Base-by-base conservation (phyloP, 2,113 vertebrate species). In the Redunca redunca region DNA sequence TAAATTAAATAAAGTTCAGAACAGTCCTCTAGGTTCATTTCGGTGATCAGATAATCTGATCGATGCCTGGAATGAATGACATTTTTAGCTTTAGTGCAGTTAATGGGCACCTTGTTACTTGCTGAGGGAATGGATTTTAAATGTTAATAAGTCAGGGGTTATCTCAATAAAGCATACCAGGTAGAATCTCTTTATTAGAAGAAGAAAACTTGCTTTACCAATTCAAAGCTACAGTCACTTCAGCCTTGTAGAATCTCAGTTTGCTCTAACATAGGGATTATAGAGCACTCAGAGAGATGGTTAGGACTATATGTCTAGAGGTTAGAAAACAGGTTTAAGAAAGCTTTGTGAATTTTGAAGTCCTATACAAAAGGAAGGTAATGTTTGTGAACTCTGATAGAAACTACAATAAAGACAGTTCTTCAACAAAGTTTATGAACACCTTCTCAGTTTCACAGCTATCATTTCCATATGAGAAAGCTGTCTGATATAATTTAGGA, bases 81-180 rank as follows among this genome's bases (percentile, higher is more conserved):
- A 46, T 85, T 86, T 67, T 94, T 96, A 93, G 71, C 33, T 96
- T 85, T 92, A n/a, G 28, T 74, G 33, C 25, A 82, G 40, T 90
- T 74, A 88, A 3, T 74, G 40, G 57, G 14, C 7, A 67, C 48
- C 52, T 5, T 40, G 10, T 74, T 89, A n/a, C 19, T 94, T 88
- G 87, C 43, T 55, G 46, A 95, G 90, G 60, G 90, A 62, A 30
- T 90, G 26, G 52, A 40, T 93, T 95, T 96, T 90, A 81, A 64
- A 14, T 67, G 43, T 81, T 92, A 74, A 14, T 88, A 88, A 85
- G n/a, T 53, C 64, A 19, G 82, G 12, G 10, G 8, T 91, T 91
- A 48, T 91, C 57, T 86, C 25, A 62, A 28, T 80, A 40, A 96
- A 48, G 52, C 16, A 80, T 64, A 58, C 25, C 78, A 90, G 28